Percentiles rank a stretch among this genome's conserved stretches.
Evolutionary conservation across 2,797 vertebrate species (phyloP).

Genomic region (Clamator glandarius): DNA sequence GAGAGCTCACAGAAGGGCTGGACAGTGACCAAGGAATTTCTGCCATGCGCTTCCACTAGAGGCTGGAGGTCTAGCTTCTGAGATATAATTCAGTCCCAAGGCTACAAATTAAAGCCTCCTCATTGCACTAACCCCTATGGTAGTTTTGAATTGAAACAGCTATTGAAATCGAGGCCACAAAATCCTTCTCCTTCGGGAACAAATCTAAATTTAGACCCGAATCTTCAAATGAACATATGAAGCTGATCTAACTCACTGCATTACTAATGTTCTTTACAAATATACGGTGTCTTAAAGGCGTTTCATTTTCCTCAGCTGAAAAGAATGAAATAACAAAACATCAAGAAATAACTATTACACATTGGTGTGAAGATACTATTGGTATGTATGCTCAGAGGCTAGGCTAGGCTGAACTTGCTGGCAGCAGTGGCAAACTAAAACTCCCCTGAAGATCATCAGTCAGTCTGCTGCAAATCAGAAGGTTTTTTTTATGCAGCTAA

Average conservation of each 20-base stretch:
- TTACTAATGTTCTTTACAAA: slow-evolving; percentile 47
- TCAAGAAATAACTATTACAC: background rate
- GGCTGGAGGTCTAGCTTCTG: background rate
- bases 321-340: background rate
- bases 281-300: background rate
- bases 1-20: background rate
- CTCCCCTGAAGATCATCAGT: background rate
- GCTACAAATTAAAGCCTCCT: background rate
- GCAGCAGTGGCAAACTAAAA: background rate
- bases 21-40: background rate
- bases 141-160: background rate
- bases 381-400: background rate
- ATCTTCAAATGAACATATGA: background rate
- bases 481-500: background rate
- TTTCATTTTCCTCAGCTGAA: background rate
- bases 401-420: background rate
- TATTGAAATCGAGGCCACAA: slow-evolving; percentile 5
- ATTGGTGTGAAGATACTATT: background rate
- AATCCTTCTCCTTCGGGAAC: background rate
- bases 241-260: slow-evolving; percentile 4
- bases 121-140: background rate
- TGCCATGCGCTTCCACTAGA: background rate
- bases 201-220: slow-evolving; percentile 37
- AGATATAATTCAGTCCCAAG: background rate
- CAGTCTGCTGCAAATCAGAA: background rate